Evolutionary conservation across 2,113 vertebrate genomes (phyloP).

Genomic region (Muntiacus muntjak): DNA sequence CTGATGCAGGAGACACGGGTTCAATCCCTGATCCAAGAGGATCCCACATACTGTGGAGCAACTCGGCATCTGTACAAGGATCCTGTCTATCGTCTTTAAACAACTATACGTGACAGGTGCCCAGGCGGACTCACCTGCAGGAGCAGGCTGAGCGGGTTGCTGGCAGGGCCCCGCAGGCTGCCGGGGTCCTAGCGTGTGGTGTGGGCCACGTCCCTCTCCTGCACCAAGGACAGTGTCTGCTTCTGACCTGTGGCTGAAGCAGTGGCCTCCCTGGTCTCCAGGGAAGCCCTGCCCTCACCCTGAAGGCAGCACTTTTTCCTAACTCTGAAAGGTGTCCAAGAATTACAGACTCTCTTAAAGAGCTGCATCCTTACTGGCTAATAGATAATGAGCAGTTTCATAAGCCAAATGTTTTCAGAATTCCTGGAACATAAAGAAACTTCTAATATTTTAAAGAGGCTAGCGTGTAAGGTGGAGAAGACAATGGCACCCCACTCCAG

Average conservation of each 20-base stretch:
- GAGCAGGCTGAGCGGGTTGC: accelerated
- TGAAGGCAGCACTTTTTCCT: accelerated
- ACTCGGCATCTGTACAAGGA: no score
- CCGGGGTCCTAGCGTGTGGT: accelerated
- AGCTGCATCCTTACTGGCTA: not conserved
- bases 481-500: no score
- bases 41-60: not conserved
- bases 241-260: not conserved
- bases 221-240: accelerated
- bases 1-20: not conserved
- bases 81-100: accelerated
- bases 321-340: not conserved
- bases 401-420: not conserved
- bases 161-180: accelerated
- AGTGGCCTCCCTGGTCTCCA: accelerated
- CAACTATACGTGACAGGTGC: accelerated
- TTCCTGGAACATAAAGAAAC: not conserved
- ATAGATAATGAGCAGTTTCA: accelerated
- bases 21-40: not conserved
- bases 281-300: accelerated
- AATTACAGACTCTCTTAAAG: not conserved
- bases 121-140: not conserved
- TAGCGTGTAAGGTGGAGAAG: not conserved
- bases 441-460: not conserved
- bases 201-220: accelerated